Base-by-base conservation (phyloP, 2,113 vertebrate genomes). In the Lycaon pictus region DNA sequence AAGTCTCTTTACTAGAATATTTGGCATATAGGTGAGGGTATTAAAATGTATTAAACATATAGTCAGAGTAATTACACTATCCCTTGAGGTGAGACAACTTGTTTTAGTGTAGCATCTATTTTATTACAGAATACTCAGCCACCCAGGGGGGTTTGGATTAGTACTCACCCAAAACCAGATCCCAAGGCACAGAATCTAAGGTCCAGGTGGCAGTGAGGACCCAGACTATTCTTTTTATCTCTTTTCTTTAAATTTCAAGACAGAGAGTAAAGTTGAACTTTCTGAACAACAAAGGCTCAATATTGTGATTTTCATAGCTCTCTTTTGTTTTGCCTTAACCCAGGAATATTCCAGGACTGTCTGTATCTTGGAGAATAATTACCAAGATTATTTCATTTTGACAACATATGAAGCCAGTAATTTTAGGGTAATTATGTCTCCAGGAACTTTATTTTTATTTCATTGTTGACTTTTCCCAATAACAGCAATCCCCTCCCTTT, bases 361-460 rank as follows among this genome's bases (percentile, higher is more conserved):
- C 37, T 37, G 0, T 86, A 43, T 65, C 2, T 77, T 79, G 35
- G 56, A 83, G 51, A 87, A 60, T 89, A 86, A 77, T 87, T 87
- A n/a, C 12, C 11, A 92, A 35, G 6, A 95, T 80, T 95, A 76
- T 92, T 96, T 95, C 79, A 62, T 80, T 86, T 94, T 90, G n/a
- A 77, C 23, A 27, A 23, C 53, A 48, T n/a, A 82, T 4, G 37
- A 97, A 91, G 7, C 4, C 9, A n/a, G 7, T 89, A 71, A 56
- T 83, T 92, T 81, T 90, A 80, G 51, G 12, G 29, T 92, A 90
- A 63, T 85, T 90, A 4, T 90, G 88, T 92, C 95, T 96, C 32
- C 13, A 88, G 16, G 23, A 56, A 60, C 27, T 95, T 95, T 58
- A 27, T 85, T 72, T 85, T 76, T 76, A 83, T 58, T 85, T 72